Evolutionary conservation across 2,797 vertebrate species (phyloP), one percentile per base, ranked within the genome.

Genomic region (Coracias cyanogaster): DNA sequence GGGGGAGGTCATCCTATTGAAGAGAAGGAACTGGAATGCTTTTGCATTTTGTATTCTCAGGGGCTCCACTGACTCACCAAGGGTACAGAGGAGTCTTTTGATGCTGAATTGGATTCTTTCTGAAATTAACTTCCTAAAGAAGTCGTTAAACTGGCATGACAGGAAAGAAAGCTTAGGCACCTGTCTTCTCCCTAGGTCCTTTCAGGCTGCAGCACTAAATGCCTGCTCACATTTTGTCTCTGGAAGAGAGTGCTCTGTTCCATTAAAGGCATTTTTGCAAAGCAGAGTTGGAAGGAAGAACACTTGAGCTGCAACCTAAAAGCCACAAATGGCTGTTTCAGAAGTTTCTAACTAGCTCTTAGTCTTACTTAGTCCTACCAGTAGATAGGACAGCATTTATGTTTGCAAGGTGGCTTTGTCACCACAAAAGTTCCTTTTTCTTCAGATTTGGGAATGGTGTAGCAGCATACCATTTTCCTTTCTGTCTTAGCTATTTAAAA

Each of bases 221-320:
- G 3, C 6, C 54, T 29, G 54, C 54, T 93, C 82, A 69, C 61
- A 95, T 76, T 70, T 94, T 91, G 72, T 15, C 20, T 79, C 66
- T 4, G 15, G 65, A 25, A 57, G 6, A 78, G 29, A 72, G 14
- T 12, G 39, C n/a, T 70, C 31, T 58, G 22, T 57, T 88, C 87
- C 91, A 95, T 96, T 95, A 95, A 48, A 89, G 41, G 10, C 55
- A 82, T 52, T 96, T 94, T 88, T 94, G 37, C 51, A 81, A 97
- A 91, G 46, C 87, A 66, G 74, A 76, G 33, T 35, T 43, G 83
- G 71, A 89, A 94, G 95, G 49, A 91, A 65, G 31, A 82, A 48
- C 51, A 71, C n/a, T 28, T 65, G 15, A 93, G 33, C 35, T 93
- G 35, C 61, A 94, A 88, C 55, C 80, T 90, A 89, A 95, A 81